Conservation (phyloP, 2,113 vertebrate species). For the Nothobranchius furzeri region DNA sequence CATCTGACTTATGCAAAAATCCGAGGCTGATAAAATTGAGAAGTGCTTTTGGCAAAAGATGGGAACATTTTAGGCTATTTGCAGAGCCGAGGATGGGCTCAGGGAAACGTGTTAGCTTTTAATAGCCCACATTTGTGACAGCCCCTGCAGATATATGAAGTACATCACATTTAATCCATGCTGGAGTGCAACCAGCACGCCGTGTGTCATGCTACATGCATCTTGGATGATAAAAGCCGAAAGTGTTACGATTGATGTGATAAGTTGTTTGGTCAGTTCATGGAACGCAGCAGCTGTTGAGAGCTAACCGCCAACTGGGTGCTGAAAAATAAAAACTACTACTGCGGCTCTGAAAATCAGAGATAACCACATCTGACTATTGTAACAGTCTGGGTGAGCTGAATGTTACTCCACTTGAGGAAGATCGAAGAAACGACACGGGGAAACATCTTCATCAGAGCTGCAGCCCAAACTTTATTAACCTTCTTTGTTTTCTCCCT, state of each 20-base stretch:
- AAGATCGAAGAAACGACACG: too few relatives aligned
- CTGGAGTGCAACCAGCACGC: slow-evolving; percentile 53
- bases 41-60: slow-evolving; percentile 52
- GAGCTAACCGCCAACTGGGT: not conserved
- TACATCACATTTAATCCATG: slow-evolving; percentile 58
- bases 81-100: slow-evolving; percentile 26
- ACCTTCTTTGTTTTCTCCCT: too few relatives aligned
- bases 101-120: slow-evolving; percentile 40
- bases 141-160: slow-evolving; percentile 45
- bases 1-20: slow-evolving; percentile 66
- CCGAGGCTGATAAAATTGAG: slow-evolving; percentile 50
- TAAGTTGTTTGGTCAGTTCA: slow-evolving; percentile 1
- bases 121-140: slow-evolving; percentile 58
- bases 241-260: slow-evolving; percentile 37
- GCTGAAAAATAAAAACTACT: not conserved
- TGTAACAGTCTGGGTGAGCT: too few relatives aligned
- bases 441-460: too few relatives aligned
- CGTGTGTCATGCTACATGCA: slow-evolving; percentile 55
- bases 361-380: too few relatives aligned
- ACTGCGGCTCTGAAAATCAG: too few relatives aligned
- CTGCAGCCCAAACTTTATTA: too few relatives aligned
- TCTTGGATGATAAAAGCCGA: slow-evolving; percentile 37
- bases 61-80: slow-evolving; percentile 54
- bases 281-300: not conserved
- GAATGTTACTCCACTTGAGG: too few relatives aligned